A percentile compares a stretch with the other conserved stretches of the same genome.
Evolutionary conservation across 2,888 invertebrate species (phyloP).

Genomic region (Reticulitermes lucifugus): DNA sequence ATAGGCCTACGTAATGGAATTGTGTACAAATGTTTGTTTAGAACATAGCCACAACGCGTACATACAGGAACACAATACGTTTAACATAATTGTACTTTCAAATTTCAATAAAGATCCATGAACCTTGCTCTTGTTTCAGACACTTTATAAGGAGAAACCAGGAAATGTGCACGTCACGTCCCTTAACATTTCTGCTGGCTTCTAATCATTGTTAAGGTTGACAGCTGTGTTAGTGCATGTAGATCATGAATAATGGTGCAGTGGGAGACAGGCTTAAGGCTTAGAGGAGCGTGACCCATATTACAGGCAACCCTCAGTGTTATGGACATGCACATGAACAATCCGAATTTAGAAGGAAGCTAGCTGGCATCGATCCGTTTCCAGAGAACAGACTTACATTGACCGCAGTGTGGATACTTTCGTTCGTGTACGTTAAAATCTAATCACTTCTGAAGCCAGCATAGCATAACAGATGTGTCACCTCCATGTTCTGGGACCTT

Average conservation of each 20-base stretch:
- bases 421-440: neutral
- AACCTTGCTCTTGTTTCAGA: neutral
- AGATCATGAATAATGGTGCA: neutral
- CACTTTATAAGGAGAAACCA: neutral
- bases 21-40: too few species aligned
- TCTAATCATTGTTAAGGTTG: neutral
- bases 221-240: neutral
- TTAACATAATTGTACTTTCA: too few species aligned
- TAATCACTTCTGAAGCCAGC: constrained; percentile 7
- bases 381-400: neutral
- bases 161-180: neutral
- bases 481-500: neutral
- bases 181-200: neutral
- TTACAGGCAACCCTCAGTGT: neutral
- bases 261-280: neutral
- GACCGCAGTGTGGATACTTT: neutral
- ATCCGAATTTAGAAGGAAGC: neutral
- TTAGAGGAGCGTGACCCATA: neutral
- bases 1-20: too few species aligned
- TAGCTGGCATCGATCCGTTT: neutral
- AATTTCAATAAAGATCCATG: too few species aligned
- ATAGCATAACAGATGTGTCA: constrained; percentile 5
- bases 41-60: too few species aligned
- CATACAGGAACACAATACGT: too few species aligned
- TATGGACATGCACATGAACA: neutral